Evolutionary conservation across 2,888 invertebrate species (phyloP).

Genomic region (Drosophila multiciliata): DNA sequence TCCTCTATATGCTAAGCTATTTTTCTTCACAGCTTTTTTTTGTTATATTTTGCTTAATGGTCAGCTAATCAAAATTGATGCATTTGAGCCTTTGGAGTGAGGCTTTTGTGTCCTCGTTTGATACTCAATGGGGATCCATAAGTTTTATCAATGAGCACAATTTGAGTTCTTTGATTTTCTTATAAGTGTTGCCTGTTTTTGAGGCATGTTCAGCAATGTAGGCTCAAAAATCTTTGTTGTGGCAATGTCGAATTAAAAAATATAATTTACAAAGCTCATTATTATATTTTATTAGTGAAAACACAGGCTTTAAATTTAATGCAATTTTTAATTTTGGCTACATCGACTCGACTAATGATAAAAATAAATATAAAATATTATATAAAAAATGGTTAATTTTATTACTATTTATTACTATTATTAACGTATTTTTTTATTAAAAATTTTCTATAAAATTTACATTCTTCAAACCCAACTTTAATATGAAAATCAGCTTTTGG

Average conservation of each 20-base stretch:
- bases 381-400: too few species aligned
- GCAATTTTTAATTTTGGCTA: background rate
- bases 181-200: background rate
- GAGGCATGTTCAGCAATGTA: background rate
- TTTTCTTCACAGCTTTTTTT: slow-evolving; percentile 19
- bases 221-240: background rate
- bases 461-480: background rate
- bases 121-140: background rate
- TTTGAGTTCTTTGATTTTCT: slow-evolving; percentile 1
- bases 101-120: background rate
- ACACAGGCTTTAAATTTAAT: background rate
- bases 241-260: background rate
- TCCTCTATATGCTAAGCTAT: slow-evolving; percentile 25
- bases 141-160: background rate
- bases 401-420: too few species aligned
- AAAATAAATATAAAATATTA: too few species aligned
- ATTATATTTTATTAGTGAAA: background rate
- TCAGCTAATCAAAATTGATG: slow-evolving; percentile 58
- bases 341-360: background rate
- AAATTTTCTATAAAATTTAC: background rate
- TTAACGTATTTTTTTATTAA: background rate
- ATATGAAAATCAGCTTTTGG: slow-evolving; percentile 20
- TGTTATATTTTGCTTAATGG: slow-evolving; percentile 7
- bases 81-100: slow-evolving; percentile 4
- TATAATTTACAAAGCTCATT: background rate